A percentile compares a stretch with the other conserved stretches of the same genome.
Conservation (phyloP, 2,113 vertebrate genomes). For the Zosterops lateralis region DNA sequence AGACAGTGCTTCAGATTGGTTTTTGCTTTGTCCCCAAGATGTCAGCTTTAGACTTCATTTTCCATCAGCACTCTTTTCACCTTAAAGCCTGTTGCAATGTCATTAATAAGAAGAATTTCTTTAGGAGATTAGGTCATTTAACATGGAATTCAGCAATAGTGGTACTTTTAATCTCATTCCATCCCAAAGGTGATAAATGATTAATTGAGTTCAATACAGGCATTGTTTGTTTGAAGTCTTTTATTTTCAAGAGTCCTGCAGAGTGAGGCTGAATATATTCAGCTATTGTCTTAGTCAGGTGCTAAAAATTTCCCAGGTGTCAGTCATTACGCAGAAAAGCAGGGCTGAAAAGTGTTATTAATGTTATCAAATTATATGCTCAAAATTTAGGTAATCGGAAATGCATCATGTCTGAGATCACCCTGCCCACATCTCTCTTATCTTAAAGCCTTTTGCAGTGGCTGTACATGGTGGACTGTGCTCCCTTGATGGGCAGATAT, state of each 20-base stretch:
- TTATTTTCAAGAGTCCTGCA: neutral
- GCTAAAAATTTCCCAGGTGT: neutral
- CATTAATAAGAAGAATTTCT: neutral
- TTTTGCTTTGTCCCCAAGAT: neutral
- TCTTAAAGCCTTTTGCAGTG: neutral
- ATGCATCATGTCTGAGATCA: neutral
- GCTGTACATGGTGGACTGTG: neutral
- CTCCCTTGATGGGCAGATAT: neutral
- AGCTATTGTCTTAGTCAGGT: neutral
- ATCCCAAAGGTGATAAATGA: neutral
- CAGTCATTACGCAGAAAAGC: neutral
- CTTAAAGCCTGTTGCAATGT: neutral
- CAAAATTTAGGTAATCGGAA: neutral
- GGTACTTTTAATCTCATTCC: neutral
- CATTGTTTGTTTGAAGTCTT: neutral
- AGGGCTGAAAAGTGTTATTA: neutral
- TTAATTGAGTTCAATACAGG: neutral
- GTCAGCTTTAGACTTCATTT: neutral
- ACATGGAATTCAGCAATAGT: neutral
- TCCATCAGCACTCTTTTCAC: neutral
- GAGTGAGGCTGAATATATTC: neutral
- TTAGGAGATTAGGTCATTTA: neutral
- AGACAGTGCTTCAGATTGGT: neutral
- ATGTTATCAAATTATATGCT: neutral
- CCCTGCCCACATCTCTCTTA: neutral